These are phyloP conservation scores for Lepidothrix coronata DNA, from an alignment of 2,113 vertebrate species.

Conservation along the genomic window DNA sequence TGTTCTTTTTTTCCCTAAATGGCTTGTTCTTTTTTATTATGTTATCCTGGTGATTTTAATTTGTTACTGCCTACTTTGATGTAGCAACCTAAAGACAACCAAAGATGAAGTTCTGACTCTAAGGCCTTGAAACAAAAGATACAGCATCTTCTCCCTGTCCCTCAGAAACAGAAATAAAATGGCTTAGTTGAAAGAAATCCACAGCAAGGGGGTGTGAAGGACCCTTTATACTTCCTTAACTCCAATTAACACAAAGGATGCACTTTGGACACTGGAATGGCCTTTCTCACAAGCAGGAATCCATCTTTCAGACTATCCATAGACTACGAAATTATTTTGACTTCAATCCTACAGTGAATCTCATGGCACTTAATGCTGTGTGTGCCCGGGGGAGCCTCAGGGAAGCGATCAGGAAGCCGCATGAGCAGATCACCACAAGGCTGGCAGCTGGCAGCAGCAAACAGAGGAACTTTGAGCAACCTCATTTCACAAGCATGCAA, in stretches of 20 bases:
- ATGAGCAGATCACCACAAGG: background rate
- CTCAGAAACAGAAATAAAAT: conserved; percentile 42
- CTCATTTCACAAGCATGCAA: background rate
- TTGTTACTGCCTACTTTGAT: conserved; percentile 49
- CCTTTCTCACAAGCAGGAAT: background rate
- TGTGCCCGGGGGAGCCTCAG: fast-evolving
- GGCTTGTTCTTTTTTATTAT: conserved; percentile 57
- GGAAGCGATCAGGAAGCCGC: background rate
- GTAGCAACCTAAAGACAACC: conserved; percentile 42
- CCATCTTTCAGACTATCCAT: background rate
- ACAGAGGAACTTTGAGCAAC: background rate
- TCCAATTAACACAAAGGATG: conserved; percentile 7
- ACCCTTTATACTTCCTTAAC: conserved; percentile 5
- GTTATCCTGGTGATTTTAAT: conserved; percentile 58
- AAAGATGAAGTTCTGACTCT: conserved; percentile 57
- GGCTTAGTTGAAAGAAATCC: conserved; percentile 34
- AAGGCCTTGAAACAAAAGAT: conserved; percentile 49
- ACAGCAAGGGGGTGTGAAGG: conserved; percentile 12
- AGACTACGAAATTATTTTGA: background rate
- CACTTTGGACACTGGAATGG: background rate
- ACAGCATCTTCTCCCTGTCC: background rate
- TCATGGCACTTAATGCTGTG: background rate
- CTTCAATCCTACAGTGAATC: background rate
- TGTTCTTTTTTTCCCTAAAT: background rate
- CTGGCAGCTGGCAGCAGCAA: background rate